Percentiles rank a stretch among this genome's conserved stretches.
These are phyloP conservation scores for Chironomus riparius DNA, from an alignment of 2,888 invertebrate species.

Conservation along the genomic window DNA sequence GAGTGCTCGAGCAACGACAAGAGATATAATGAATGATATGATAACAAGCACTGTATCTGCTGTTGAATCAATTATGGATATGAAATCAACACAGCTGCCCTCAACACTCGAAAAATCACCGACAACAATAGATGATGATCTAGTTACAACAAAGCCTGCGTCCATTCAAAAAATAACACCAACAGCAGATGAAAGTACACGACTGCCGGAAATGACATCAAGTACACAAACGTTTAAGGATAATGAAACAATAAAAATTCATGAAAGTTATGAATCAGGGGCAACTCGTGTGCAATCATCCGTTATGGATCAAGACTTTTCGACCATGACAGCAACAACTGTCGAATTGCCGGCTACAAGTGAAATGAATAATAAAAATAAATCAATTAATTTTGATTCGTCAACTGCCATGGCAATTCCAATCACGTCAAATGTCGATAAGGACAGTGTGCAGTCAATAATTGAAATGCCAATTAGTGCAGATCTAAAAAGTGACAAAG, in stretches of 20 bases:
- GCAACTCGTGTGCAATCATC: too few relatives aligned
- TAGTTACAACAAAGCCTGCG: not conserved
- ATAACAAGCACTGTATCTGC: not conserved
- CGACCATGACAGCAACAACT: not conserved
- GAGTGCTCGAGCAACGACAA: not conserved
- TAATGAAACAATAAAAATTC: slow-evolving; percentile 8
- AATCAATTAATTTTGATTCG: not conserved
- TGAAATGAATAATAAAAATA: not conserved
- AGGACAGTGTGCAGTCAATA: not conserved
- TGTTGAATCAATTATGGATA: not conserved
- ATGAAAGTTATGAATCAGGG: not conserved
- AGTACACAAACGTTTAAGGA: not conserved
- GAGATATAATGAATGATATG: not conserved
- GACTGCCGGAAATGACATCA: not conserved
- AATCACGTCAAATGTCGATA: too few relatives aligned
- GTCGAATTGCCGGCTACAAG: not conserved
- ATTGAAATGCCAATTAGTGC: slow-evolving; percentile 11
- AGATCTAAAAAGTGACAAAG: slow-evolving; percentile 3
- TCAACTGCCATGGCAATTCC: too few relatives aligned
- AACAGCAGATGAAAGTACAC: not conserved
- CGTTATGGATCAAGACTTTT: too few relatives aligned
- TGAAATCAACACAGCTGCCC: not conserved
- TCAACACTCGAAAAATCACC: not conserved
- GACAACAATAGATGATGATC: not conserved
- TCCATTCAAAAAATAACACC: not conserved